Evolutionary conservation across 2,888 invertebrate genomes (phyloP), one percentile per base, ranked within the genome.

Genomic region (Xanthia togata): DNA sequence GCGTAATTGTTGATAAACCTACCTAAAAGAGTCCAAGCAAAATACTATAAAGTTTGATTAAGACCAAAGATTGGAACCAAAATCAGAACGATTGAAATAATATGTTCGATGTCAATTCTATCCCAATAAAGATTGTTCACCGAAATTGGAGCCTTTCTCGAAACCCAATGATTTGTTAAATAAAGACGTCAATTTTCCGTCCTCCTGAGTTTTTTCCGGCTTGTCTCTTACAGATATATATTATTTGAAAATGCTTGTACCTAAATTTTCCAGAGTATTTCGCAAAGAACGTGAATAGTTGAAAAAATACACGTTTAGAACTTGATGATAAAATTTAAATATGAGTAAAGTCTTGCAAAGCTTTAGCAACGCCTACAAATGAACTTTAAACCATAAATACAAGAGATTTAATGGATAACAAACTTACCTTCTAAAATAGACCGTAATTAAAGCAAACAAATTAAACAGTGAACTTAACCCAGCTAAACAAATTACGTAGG

Each of bases 161-260:
- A 79, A 85, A 77, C 73, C 59, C 82, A 85, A 77, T 82, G 76
- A 82, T 70, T 85, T 70, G 75, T 82, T 62, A 82, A 85, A 84
- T 82, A 74, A 76, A 73, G 65, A 79, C 72, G 74, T 76, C 85
- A 84, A 73, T 76, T 70, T 75, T 74, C 74, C 71, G 53, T 79
- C 12, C 11, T 31, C 4, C 20, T n/a, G 50, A 69, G 47, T 60
- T 70, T 65, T 75, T 76, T 62, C 71, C 79, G 71, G 63, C 23
- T 67, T 57, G 73, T 79, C 50, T 71, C 60, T 53, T 12, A 63
- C 65, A 69, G n/a, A 57, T 44, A 57, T 73, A 76, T n/a, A n/a
- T n/a, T n/a, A n/a, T 81, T 78, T 69, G 73, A 73, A 79, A 83
- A 76, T 77, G 60, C 9, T 72, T 59, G 23, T 26, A 41, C 14